Base-by-base conservation (phyloP, 92 coral and sea anemone species). In the Heliopora coerulea region DNA sequence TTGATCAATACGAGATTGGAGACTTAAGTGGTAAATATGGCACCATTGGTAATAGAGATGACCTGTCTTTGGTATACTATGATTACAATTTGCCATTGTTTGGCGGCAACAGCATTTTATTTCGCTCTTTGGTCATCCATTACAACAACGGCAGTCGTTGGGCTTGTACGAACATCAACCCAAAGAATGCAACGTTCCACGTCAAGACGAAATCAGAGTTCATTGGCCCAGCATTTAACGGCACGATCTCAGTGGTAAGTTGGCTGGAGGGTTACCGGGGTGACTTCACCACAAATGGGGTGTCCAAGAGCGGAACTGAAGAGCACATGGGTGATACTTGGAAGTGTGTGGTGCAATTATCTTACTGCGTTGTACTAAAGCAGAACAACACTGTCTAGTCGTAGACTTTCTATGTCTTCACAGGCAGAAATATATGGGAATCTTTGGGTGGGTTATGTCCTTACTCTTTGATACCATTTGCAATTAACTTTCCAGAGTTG, bases 21-120 rank as follows among this genome's bases (percentile, higher is more conserved):
- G 98, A 93, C 73, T 73, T 93, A 18, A 87, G 97, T 32, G 88
- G 87, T 40, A 93, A 93, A 63, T 90, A 87, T 73, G 98, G 98
- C 72, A 68, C 89, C 8, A 83, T 93, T 49, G 73, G 82, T 24
- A 79, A 77, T 54, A 72, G 26, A 11, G 68, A 74, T 10, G 65
- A 30, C 3, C 86, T 80, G 65, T 72, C 25, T 8, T 66, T 49
- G 39, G 69, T 41, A 19, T 80, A 84, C 65, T 42, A 61, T 24
- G 98, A 93, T 65, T 90, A 73, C 59, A 90, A 93, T 75, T 82
- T 93, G 25, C 98, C 98, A 1, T 68, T 93, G 65, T 93, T 90
- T 80, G 98, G 98, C 3, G 76, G 65, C 49, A 87, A 93, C 67
- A 93, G 98, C 78, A 73, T 87, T 33, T 70, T 90, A 25, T 91